Evolutionary conservation across 2,797 vertebrate genomes (phyloP).

Genomic region (Denticeps clupeoides): DNA sequence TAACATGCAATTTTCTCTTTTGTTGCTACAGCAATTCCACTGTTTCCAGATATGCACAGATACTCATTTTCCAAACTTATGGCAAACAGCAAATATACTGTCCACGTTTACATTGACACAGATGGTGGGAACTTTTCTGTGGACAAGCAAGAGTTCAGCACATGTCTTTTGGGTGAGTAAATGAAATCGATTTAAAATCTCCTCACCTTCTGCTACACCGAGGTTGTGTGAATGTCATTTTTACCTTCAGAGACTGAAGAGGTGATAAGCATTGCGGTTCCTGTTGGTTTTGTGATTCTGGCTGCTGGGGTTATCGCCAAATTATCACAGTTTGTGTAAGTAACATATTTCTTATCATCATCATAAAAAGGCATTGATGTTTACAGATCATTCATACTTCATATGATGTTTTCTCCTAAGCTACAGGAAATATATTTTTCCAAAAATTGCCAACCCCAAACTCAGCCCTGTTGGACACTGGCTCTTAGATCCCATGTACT

Average conservation of each 20-base stretch:
- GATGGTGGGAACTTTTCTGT: neutral
- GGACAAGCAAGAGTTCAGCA: conserved; percentile 20
- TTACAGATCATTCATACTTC: neutral
- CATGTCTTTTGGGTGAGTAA: conserved; percentile 8
- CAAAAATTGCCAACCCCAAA: conserved; percentile 29
- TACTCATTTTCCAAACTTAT: conserved; percentile 37
- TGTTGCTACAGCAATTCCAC: conserved; percentile 21
- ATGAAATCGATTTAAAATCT: no score
- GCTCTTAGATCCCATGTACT: conserved; percentile 41
- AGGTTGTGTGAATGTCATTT: neutral
- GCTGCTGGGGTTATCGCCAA: conserved; percentile 22
- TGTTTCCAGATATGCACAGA: conserved; percentile 33
- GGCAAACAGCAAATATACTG: conserved; percentile 31
- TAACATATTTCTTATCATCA: neutral
- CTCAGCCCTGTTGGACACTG: conserved; percentile 36
- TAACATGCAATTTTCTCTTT: neutral
- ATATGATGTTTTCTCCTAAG: conserved; percentile 20
- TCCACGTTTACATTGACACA: conserved; percentile 36
- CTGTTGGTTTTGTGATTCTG: conserved; percentile 30
- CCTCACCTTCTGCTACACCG: no score
- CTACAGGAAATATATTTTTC: conserved; percentile 36
- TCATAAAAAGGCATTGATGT: no score
- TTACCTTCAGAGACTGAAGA: conserved; percentile 29
- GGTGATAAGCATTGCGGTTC: conserved; percentile 14
- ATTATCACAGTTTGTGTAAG: conserved; percentile 44